Percentiles rank a stretch among this genome's conserved stretches.
These are phyloP conservation scores for Emmelina monodactyla DNA, from an alignment of 2,888 invertebrate genomes.

Conservation along the genomic window DNA sequence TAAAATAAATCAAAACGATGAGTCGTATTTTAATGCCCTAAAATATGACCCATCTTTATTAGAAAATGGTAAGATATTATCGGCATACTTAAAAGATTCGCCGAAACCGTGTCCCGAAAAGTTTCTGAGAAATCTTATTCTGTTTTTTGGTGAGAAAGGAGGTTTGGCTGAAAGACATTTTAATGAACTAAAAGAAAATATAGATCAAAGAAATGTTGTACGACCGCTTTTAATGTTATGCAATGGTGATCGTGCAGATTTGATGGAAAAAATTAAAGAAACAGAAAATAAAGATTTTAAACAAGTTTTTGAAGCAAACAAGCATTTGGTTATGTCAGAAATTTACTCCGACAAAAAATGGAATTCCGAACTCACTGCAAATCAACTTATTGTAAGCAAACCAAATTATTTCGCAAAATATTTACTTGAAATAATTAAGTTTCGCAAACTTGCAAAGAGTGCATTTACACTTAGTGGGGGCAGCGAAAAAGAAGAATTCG, in stretches of 20 bases:
- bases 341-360: constrained; percentile 24
- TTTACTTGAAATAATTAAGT: constrained; percentile 21
- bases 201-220: constrained; percentile 10
- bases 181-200: constrained; percentile 10
- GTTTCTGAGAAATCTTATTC: constrained; percentile 25
- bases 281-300: constrained; percentile 13
- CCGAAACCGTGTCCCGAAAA: constrained; percentile 19
- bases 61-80: constrained; percentile 18
- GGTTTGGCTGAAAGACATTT: constrained; percentile 25
- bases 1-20: constrained; percentile 23
- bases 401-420: constrained; percentile 18
- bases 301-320: constrained; percentile 26
- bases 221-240: constrained; percentile 11
- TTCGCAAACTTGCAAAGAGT: constrained; percentile 24
- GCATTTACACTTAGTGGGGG: constrained; percentile 25
- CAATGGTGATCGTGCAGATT: constrained; percentile 1
- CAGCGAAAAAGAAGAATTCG: constrained; percentile 16
- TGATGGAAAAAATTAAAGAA: constrained; percentile 9
- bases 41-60: constrained; percentile 28
- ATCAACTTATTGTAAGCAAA: constrained; percentile 23
- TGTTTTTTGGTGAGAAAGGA: constrained; percentile 32
- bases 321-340: constrained; percentile 25
- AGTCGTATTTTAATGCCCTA: constrained; percentile 33
- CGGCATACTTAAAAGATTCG: constrained; percentile 14
- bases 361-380: constrained; percentile 28